Evolutionary conservation across 2,113 vertebrate genomes (phyloP).

Genomic region (Mohoua ochrocephala): DNA sequence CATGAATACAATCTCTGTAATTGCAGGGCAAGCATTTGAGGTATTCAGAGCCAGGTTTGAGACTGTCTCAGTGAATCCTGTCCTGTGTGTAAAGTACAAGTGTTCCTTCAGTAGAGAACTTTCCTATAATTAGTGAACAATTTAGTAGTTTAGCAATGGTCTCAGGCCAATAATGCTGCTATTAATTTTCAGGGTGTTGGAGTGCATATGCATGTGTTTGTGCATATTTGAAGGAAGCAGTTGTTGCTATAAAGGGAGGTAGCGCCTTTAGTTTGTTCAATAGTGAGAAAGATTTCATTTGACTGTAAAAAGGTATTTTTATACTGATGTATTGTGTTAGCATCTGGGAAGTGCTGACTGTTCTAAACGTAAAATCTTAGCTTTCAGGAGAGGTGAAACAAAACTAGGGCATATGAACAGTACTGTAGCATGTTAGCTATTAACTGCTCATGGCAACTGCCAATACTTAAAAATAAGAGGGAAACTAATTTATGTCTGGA

Average conservation of each 20-base stretch:
- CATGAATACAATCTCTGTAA: background rate
- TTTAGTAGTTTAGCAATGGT: background rate
- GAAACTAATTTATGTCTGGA: background rate
- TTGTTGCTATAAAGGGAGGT: background rate
- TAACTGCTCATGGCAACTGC: constrained; percentile 14
- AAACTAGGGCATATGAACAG: constrained; percentile 48
- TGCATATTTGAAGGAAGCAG: background rate
- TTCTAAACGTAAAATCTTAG: constrained; percentile 48
- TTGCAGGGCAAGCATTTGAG: background rate
- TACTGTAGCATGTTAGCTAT: constrained; percentile 18
- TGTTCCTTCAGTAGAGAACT: background rate
- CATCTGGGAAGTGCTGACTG: constrained; percentile 65
- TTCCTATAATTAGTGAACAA: background rate
- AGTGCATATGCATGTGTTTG: background rate
- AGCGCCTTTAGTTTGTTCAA: background rate
- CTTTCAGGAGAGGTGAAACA: constrained; percentile 55
- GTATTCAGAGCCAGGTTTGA: background rate
- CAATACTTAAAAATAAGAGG: constrained; percentile 39
- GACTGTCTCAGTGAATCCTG: background rate
- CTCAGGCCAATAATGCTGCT: background rate
- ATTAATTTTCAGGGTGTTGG: background rate
- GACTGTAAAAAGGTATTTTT: constrained; percentile 62
- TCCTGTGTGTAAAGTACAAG: background rate
- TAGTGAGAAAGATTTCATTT: constrained; percentile 20
- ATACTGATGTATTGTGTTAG: constrained; percentile 61